Evolutionary conservation across 1,140 invertebrate species (phyloP).

Genomic region (Oreohelix idahoensis): DNA sequence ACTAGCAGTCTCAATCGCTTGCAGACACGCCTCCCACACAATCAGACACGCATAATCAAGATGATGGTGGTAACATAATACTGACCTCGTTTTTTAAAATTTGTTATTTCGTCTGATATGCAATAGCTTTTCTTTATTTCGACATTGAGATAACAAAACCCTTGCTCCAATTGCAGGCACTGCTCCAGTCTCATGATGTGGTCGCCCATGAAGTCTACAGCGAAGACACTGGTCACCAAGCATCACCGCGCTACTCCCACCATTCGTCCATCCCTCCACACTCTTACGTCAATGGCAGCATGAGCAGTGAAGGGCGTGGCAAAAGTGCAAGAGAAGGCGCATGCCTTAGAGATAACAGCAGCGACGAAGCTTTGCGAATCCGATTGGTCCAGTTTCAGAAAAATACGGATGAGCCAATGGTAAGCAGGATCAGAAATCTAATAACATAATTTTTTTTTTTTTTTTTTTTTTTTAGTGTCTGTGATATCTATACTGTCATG

Average conservation of each 20-base stretch:
- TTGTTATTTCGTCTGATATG: too few relatives aligned
- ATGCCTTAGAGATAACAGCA: conserved; percentile 50
- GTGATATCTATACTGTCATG: too few relatives aligned
- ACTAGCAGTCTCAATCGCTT: too few relatives aligned
- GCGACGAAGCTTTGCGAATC: conserved; percentile 90
- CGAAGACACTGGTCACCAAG: conserved; percentile 81
- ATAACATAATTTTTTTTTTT: too few relatives aligned
- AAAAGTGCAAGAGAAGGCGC: not conserved
- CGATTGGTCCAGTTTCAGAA: conserved; percentile 99
- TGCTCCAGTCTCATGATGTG: conserved; percentile 97
- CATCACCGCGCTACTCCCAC: conserved; percentile 59
- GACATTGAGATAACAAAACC: too few relatives aligned
- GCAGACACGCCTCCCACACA: too few relatives aligned
- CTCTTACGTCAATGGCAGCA: conserved; percentile 48
- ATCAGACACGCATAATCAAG: too few relatives aligned
- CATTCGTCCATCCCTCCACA: conserved; percentile 58
- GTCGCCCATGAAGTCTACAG: conserved; percentile 97
- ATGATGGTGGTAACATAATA: too few relatives aligned
- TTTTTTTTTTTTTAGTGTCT: too few relatives aligned
- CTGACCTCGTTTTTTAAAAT: too few relatives aligned
- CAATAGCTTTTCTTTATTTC: too few relatives aligned
- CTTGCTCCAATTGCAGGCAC: conserved; percentile 80
- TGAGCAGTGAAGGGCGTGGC: conserved; percentile 10
- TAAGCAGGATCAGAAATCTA: too few relatives aligned
- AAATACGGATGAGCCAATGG: conserved; percentile 99